A percentile compares a stretch with the other conserved stretches of the same genome.
Evolutionary conservation across 2,888 invertebrate genomes (phyloP).

Genomic region (Glaucopsyche alexis): DNA sequence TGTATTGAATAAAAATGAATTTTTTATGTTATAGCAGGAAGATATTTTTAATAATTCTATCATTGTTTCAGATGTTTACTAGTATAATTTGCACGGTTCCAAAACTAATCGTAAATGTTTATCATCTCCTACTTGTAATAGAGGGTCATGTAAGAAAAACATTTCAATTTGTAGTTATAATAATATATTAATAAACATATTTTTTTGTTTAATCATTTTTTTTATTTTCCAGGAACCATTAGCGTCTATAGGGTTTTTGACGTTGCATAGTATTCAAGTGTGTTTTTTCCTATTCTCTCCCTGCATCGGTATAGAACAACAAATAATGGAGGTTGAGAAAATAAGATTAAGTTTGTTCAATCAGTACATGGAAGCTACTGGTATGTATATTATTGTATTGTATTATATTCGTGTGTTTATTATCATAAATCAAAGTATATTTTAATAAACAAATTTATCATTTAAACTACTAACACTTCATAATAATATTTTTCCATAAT

Average conservation of each 20-base stretch:
- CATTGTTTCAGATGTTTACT: slow-evolving; percentile 60
- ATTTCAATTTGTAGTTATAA: background rate
- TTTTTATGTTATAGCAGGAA: background rate
- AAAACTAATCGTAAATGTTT: slow-evolving; percentile 60
- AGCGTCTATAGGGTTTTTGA: slow-evolving; percentile 48
- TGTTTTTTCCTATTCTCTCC: slow-evolving; percentile 60
- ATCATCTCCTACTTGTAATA: slow-evolving; percentile 57
- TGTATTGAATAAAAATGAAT: background rate
- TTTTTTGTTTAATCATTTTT: too few species aligned
- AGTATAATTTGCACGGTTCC: slow-evolving; percentile 62
- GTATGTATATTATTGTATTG: slow-evolving; percentile 42
- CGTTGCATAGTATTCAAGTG: slow-evolving; percentile 58
- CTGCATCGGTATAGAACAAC: slow-evolving; percentile 59
- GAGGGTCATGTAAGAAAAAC: slow-evolving; percentile 56
- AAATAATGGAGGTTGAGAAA: slow-evolving; percentile 58
- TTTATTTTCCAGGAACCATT: slow-evolving; percentile 52
- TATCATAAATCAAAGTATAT: too few species aligned
- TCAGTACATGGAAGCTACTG: slow-evolving; percentile 53
- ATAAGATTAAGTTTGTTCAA: slow-evolving; percentile 56
- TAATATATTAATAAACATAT: too few species aligned
- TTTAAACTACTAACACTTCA: too few species aligned
- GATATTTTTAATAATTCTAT: slow-evolving; percentile 4
- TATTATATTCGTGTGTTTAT: background rate
- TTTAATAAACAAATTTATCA: too few species aligned
- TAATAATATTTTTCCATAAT: background rate